Base-by-base conservation (phyloP, 2,888 invertebrate species). In the Resseliella maxima region DNA sequence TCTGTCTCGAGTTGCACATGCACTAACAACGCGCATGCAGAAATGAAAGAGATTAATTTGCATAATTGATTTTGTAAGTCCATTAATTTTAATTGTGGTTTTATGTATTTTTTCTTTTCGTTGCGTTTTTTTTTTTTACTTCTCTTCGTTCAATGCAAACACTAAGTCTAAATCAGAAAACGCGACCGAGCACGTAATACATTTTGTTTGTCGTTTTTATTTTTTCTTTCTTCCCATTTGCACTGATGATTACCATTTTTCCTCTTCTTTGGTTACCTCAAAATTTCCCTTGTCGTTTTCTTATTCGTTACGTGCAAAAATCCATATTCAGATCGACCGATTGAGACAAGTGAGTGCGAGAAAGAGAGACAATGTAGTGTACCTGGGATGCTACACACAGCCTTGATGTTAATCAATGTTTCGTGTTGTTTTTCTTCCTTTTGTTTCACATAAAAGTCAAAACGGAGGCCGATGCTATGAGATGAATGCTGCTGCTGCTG, bases 31-130 rank as follows among this genome's bases (percentile, higher is more conserved):
- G 72, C 35, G 72, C 72, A 72, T 72, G 72, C 72, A 72, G 50
- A 72, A 72, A 72, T 15, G 31, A 83, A 83, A 21, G 21, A 83
- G 83, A 83, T 83, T 83, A 83, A 83, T 83, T 83, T 83, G 41
- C 83, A 83, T 83, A 83, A 83, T 83, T 83, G 83, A 83, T 83
- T 83, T 83, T 83, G 41, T 83, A 41, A 83, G 83, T 83, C 83
- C 83, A 83, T 83, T 83, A 83, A 83, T 83, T 83, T 83, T 83
- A 83, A 83, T 83, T 83, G 83, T 83, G 83, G 83, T 83, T 83
- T 83, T 38, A 83, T 83, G 83, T 83, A 38, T 83, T 83, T 83
- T 72, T 72, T 72, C 2, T 59, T n/a, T 6, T 12, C 12, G 41
- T 41, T 41, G 41, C 50, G 50, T n/a, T n/a, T n/a, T n/a, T n/a